Conservation (phyloP, 2,888 invertebrate genomes). For the Drosophila infuscata region DNA sequence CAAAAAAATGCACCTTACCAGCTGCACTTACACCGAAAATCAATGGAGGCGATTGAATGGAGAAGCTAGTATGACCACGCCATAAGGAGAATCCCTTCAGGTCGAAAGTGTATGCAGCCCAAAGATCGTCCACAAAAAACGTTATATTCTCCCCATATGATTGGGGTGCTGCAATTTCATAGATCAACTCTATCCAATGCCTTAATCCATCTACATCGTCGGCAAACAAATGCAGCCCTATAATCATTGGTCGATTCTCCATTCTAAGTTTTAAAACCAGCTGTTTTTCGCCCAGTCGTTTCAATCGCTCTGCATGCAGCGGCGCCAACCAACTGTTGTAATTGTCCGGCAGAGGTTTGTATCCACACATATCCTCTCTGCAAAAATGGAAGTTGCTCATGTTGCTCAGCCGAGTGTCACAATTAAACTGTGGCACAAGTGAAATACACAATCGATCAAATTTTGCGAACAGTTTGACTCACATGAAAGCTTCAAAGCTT, state of each 20-base stretch:
- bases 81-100: not conserved
- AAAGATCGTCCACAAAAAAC: constrained; percentile 40
- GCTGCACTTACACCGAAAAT: constrained; percentile 33
- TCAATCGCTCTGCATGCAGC: constrained; percentile 12
- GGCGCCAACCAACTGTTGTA: constrained; percentile 13
- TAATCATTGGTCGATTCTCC: constrained; percentile 25
- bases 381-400: not conserved
- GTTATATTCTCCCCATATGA: constrained; percentile 4
- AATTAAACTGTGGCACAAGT: not conserved
- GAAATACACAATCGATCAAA: not conserved
- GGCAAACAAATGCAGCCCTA: constrained; percentile 46
- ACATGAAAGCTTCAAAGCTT: constrained; percentile 3
- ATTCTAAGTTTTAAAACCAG: not conserved
- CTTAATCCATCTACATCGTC: constrained; percentile 14
- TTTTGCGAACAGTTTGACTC: not conserved
- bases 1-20: constrained; percentile 43
- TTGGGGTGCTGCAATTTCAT: constrained; percentile 34
- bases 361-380: not conserved
- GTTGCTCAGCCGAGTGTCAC: not conserved
- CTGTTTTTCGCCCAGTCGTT: not conserved
- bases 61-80: constrained; percentile 14
- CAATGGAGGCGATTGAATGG: constrained; percentile 22
- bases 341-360: constrained; percentile 2
- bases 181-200: constrained; percentile 37
- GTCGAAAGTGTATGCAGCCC: constrained; percentile 34